A percentile compares a stretch with the other conserved stretches of the same genome.
Evolutionary conservation across 1,140 invertebrate species (phyloP).

Genomic region (Bombus affinis): DNA sequence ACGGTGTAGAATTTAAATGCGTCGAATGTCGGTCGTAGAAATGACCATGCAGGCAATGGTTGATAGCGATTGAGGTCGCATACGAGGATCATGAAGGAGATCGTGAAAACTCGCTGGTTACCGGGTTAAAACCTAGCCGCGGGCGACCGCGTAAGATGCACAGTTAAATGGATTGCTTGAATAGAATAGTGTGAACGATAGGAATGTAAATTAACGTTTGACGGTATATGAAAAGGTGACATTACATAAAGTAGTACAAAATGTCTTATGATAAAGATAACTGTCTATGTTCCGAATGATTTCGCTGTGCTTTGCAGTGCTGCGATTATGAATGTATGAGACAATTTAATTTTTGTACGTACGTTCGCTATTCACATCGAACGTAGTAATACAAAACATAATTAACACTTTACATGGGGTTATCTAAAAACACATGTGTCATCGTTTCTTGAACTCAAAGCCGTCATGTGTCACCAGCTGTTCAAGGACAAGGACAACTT

Average conservation of each 20-base stretch:
- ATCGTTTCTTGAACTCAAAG: constrained; percentile 32
- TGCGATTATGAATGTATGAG: too few species aligned
- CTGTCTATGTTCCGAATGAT: not conserved
- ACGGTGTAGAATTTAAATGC: constrained; percentile 46
- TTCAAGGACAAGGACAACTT: constrained; percentile 48
- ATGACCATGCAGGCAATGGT: constrained; percentile 44
- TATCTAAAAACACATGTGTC: not conserved
- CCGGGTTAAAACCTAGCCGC: constrained; percentile 51
- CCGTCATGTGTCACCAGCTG: constrained; percentile 15
- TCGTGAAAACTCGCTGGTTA: constrained; percentile 64
- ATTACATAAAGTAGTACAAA: not conserved
- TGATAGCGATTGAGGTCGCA: constrained; percentile 65
- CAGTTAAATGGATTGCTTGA: constrained; percentile 19
- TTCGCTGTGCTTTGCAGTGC: too few species aligned
- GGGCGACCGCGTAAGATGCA: not conserved
- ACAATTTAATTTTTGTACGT: not conserved
- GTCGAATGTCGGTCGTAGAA: constrained; percentile 48
- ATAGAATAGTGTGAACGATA: not conserved
- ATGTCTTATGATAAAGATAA: not conserved
- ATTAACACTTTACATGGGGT: not conserved
- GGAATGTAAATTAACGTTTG: not conserved
- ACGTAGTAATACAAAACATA: not conserved
- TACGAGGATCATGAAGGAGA: constrained; percentile 47
- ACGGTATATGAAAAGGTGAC: not conserved
- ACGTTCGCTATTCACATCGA: not conserved